A percentile compares a stretch with the other conserved stretches of the same genome.
phyloP scores from a whole-genome alignment of 2,888 invertebrate genomes.

The Lasius platythorax region DNA sequence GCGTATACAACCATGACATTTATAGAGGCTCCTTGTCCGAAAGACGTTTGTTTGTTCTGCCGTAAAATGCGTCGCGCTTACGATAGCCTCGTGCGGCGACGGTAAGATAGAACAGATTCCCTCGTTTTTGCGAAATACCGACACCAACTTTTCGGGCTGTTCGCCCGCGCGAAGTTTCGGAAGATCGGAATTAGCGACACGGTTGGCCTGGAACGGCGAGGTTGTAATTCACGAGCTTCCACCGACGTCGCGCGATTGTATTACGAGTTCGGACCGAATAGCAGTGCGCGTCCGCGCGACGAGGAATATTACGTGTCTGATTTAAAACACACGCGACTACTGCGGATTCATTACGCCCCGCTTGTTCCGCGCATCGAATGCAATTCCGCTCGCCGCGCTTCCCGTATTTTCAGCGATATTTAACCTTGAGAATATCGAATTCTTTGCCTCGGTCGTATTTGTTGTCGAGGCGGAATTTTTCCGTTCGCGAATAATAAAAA shows the following conservation, averaged over 20 bases:
- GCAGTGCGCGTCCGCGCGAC: slow-evolving; percentile 32
- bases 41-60: slow-evolving; percentile 1
- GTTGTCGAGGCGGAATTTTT: not conserved
- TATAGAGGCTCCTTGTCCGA: not conserved
- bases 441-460: not conserved
- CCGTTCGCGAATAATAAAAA: not conserved
- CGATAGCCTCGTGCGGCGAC: not conserved
- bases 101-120: slow-evolving; percentile 31
- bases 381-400: slow-evolving; percentile 36
- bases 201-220: slow-evolving; percentile 51
- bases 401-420: slow-evolving; percentile 29
- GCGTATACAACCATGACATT: not conserved
- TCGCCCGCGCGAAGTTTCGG: slow-evolving; percentile 44
- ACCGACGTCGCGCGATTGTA: slow-evolving; percentile 58
- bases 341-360: slow-evolving; percentile 64
- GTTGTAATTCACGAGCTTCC: slow-evolving; percentile 63
- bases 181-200: slow-evolving; percentile 61
- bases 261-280: slow-evolving; percentile 60
- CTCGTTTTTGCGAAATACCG: slow-evolving; percentile 33
- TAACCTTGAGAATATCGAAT: slow-evolving; percentile 29
- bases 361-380: slow-evolving; percentile 59
- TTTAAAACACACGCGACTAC: slow-evolving; percentile 65
- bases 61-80: slow-evolving; percentile 12
- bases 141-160: slow-evolving; percentile 40
- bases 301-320: slow-evolving; percentile 66